Conservation (phyloP, 2,797 vertebrate genomes). For the Clarias fuscus region DNA sequence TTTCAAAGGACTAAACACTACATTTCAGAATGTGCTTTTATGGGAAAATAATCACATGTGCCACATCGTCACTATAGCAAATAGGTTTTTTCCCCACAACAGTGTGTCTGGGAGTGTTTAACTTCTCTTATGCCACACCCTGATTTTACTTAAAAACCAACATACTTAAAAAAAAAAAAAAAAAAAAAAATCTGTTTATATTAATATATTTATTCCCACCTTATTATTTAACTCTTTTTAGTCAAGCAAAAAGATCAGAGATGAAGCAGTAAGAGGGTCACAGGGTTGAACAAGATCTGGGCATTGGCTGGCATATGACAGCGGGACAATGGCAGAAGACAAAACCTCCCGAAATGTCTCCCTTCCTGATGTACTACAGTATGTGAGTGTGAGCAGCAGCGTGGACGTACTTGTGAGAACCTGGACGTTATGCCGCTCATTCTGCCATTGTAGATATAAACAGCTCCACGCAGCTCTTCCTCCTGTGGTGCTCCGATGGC, state of each 20-base stretch:
- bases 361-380: not conserved
- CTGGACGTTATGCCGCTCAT: conserved; percentile 80
- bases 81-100: not conserved
- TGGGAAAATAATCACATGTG: not conserved
- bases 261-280: conserved; percentile 35
- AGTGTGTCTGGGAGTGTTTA: not conserved
- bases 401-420: conserved; percentile 85
- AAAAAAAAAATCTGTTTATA: too few relatives aligned
- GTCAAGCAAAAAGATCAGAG: not conserved
- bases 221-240: not conserved
- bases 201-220: not conserved
- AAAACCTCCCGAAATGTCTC: not conserved
- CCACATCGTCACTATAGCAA: not conserved
- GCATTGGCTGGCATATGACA: not conserved
- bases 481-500: conserved; percentile 94
- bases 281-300: conserved; percentile 35
- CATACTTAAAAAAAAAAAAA: too few relatives aligned
- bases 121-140: not conserved
- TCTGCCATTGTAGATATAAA: conserved; percentile 97
- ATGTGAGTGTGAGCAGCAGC: conserved; percentile 35
- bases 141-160: not conserved
- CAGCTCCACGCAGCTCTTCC: conserved; percentile 83
- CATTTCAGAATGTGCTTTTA: not conserved
- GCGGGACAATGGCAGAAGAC: too few relatives aligned
- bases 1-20: not conserved